These are phyloP conservation scores for Drosophila formosana DNA, from an alignment of 2,888 invertebrate genomes.

Conservation along the genomic window DNA sequence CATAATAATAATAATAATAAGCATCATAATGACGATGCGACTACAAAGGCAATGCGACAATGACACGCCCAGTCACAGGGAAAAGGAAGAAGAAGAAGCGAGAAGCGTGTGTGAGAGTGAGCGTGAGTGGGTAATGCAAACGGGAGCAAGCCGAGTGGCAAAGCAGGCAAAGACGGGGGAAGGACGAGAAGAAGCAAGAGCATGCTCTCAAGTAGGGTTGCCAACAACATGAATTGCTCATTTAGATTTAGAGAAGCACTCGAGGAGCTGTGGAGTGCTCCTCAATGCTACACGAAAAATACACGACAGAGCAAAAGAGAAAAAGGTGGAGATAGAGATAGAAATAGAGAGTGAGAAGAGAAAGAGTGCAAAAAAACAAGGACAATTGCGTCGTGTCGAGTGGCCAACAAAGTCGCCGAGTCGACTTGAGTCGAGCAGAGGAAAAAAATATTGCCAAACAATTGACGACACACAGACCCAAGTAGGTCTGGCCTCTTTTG, in stretches of 20 bases:
- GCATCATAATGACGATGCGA: slow-evolving; percentile 53
- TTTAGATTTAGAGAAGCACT: slow-evolving; percentile 74
- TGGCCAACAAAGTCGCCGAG: slow-evolving; percentile 64
- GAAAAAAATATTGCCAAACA: slow-evolving; percentile 67
- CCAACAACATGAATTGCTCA: slow-evolving; percentile 80
- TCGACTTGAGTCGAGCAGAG: slow-evolving; percentile 39
- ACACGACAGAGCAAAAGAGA: too few relatives aligned
- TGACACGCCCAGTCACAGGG: slow-evolving; percentile 36
- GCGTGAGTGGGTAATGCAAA: slow-evolving; percentile 28
- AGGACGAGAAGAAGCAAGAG: background rate
- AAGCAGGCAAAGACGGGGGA: background rate
- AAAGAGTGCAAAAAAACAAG: slow-evolving; percentile 54
- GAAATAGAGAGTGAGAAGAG: too few relatives aligned
- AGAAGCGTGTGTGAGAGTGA: slow-evolving; percentile 16
- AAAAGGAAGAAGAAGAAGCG: slow-evolving; percentile 10
- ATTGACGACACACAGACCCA: slow-evolving; percentile 51
- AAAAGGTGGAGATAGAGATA: too few relatives aligned
- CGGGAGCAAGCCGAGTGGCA: slow-evolving; percentile 56
- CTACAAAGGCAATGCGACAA: slow-evolving; percentile 54
- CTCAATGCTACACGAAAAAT: background rate
- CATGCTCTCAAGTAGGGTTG: slow-evolving; percentile 67
- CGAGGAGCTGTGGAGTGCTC: slow-evolving; percentile 58
- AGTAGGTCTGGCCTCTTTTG: slow-evolving; percentile 30
- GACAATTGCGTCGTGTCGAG: slow-evolving; percentile 72
- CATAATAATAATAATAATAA: slow-evolving; percentile 60